These are phyloP conservation scores for Ostrea denselamellosa DNA, from an alignment of 1,140 invertebrate genomes.

Conservation along the genomic window DNA sequence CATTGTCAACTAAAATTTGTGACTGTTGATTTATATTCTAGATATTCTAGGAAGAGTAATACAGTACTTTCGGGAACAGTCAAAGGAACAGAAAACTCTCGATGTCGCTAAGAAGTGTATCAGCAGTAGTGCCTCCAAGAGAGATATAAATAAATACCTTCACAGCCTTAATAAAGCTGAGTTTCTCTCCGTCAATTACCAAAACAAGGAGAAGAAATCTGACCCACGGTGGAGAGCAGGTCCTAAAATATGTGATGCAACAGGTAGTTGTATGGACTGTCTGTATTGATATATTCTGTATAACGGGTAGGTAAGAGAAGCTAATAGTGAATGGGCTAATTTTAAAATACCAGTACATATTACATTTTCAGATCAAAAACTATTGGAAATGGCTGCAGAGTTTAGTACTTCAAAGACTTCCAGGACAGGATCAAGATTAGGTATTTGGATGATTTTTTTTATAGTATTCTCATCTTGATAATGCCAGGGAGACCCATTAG, in stretches of 20 bases:
- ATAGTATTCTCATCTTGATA: too few species aligned
- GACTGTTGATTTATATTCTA: background rate
- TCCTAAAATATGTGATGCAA: background rate
- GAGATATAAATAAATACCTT: background rate
- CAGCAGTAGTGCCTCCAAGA: background rate
- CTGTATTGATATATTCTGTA: too few species aligned
- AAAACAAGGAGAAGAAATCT: background rate
- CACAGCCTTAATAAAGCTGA: background rate
- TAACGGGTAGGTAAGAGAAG: too few species aligned
- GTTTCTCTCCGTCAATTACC: background rate
- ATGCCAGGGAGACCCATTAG: too few species aligned
- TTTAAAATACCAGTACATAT: too few species aligned
- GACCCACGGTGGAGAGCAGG: background rate
- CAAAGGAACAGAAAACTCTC: background rate
- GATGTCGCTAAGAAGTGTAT: conserved; percentile 12
- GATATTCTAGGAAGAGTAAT: background rate
- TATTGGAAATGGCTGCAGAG: background rate
- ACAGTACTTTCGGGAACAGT: background rate
- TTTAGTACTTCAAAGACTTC: background rate
- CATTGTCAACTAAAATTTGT: too few species aligned
- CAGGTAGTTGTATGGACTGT: too few species aligned
- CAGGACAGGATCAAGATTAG: background rate
- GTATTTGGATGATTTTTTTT: background rate
- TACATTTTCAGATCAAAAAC: background rate
- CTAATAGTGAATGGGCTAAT: too few species aligned